Base-by-base conservation (phyloP, 2,797 vertebrate species). In the Mus spretus region DNA sequence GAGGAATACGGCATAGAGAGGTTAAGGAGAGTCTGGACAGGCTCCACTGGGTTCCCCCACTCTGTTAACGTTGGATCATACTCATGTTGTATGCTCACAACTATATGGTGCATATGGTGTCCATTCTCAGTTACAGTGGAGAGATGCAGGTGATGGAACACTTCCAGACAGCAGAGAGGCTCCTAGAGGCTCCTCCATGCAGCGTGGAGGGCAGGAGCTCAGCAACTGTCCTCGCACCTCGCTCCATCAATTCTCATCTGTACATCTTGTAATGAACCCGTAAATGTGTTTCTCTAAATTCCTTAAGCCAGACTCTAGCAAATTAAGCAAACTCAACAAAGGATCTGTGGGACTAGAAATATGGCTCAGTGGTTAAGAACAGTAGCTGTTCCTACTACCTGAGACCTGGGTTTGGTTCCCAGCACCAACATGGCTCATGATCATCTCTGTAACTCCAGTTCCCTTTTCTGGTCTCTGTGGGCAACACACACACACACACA, bases 181-280 rank as follows among this genome's bases (percentile, higher is more conserved):
- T 77, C 57, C 20, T 55, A 14, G 34, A n/a, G 28, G 70, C 47
- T 47, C 47, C 47, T 47, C 3, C 7, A 14, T 4, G 59, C 12
- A 24, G 6, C 2, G n/a, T 4, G 3, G 0, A 55, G 14, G 22
- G 2, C 7, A 0, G 20, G 80, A 47, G 28, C 47, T 17, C 12
- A 15, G 31, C 13, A 22, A 13, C 26, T 44, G 53, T 61, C 31
- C 28, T n/a, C 12, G 5, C 9, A 55, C 57, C 77, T 11, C 6
- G 9, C 10, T n/a, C 13, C 1, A 28, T 37, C n/a, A n/a, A n/a
- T 13, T 47, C 75, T 57, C 13, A 2, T 77, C 55, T 47, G 20
- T 10, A 4, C 19, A n/a, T 79, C 31, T 47, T 67, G 19, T 67
- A n/a, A 67, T 47, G 13, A 61, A 50, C 12, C 8, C 4, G 17